Percentiles rank a stretch among this genome's conserved stretches.
Evolutionary conservation across 1,140 invertebrate species (phyloP).

Genomic region (Leptinotarsa undecemlineata): DNA sequence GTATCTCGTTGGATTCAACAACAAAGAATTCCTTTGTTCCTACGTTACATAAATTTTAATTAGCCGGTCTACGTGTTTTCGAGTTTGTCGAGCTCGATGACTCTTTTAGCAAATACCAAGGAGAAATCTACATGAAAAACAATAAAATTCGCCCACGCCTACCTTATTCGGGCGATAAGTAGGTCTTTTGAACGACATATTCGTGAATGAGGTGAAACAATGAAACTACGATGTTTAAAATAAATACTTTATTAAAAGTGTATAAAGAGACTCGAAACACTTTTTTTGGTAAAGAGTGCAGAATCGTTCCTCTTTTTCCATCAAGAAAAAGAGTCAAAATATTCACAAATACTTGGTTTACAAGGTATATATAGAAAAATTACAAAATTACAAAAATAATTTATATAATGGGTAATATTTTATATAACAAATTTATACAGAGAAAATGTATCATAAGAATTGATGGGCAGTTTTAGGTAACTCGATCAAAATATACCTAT

Average conservation of each 20-base stretch:
- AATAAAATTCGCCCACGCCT: not conserved
- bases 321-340: not conserved
- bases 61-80: not conserved
- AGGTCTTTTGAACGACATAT: not conserved
- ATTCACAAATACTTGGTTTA: not conserved
- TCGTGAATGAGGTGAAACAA: not conserved
- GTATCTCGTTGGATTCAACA: not conserved
- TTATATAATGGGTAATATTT: too few relatives aligned
- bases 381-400: too few relatives aligned
- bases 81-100: not conserved
- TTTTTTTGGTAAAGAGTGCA: not conserved
- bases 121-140: not conserved
- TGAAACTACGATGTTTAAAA: not conserved
- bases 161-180: not conserved
- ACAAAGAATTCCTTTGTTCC: conserved; percentile 6
- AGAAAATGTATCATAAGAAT: too few relatives aligned
- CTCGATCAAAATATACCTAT: too few relatives aligned
- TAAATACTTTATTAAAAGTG: not conserved
- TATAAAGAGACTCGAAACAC: not conserved
- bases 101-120: not conserved
- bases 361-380: not conserved
- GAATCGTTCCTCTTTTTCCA: not conserved
- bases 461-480: too few relatives aligned
- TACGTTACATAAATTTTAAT: conserved; percentile 9
- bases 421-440: too few relatives aligned